A percentile compares a stretch with the other conserved stretches of the same genome.
Evolutionary conservation across 2,888 invertebrate genomes (phyloP).

Genomic region (Aleiodes leptofemur): DNA sequence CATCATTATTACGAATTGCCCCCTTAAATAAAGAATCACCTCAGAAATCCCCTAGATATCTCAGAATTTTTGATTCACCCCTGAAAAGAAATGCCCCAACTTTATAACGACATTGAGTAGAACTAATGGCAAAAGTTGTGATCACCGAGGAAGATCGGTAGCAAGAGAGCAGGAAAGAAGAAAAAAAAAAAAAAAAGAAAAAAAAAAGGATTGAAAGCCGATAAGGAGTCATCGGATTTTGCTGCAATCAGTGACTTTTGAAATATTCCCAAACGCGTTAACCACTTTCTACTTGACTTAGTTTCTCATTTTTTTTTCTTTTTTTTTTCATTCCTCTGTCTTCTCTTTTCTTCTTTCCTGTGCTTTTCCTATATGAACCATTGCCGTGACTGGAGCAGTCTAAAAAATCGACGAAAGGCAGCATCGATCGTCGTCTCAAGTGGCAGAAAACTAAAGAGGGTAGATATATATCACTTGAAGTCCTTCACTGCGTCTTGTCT

Average conservation of each 20-base stretch:
- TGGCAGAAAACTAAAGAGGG: slow-evolving; percentile 14
- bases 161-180: no score
- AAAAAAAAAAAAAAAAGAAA: no score
- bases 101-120: no score
- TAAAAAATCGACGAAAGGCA: slow-evolving; percentile 29
- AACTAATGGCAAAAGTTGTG: no score
- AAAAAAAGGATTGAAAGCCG: no score
- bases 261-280: slow-evolving; percentile 30
- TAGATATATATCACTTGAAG: slow-evolving; percentile 13
- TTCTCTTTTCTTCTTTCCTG: not conserved
- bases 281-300: slow-evolving; percentile 28
- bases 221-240: not conserved
- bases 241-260: slow-evolving; percentile 29
- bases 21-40: no score
- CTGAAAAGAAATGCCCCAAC: no score
- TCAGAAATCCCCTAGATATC: no score
- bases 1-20: no score
- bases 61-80: no score
- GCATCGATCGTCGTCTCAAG: slow-evolving; percentile 33
- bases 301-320: slow-evolving; percentile 12
- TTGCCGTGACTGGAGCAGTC: slow-evolving; percentile 3
- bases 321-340: not conserved
- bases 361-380: no score
- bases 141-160: no score
- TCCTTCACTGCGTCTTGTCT: slow-evolving; percentile 23